These are phyloP conservation scores for Takifugu bimaculatus DNA, from an alignment of 2,113 vertebrate species.

Conservation along the genomic window DNA sequence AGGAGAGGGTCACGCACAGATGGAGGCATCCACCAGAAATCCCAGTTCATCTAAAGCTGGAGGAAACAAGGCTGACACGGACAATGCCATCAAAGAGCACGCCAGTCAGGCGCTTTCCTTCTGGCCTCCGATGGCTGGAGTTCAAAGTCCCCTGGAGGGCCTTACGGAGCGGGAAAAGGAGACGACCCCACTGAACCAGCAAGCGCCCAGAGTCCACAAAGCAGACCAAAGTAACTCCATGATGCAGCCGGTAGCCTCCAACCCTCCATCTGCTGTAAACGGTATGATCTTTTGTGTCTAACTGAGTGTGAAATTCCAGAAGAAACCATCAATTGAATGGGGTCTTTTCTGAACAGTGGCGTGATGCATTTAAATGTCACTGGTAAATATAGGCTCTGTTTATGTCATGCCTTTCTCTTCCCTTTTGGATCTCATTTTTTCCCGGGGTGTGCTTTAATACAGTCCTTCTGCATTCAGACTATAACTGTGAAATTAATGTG, in stretches of 20 bases:
- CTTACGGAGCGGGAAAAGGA: conserved; percentile 73
- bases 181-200: conserved; percentile 45
- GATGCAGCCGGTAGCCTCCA: conserved; percentile 25
- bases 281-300: conserved; percentile 38
- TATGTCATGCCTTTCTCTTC: conserved; percentile 22
- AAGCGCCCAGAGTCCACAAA: conserved; percentile 40
- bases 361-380: conserved; percentile 16
- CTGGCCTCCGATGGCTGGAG: conserved; percentile 23
- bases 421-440: conserved; percentile 20
- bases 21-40: conserved; percentile 34
- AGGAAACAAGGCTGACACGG: conserved; percentile 51
- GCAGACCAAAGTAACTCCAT: conserved; percentile 15
- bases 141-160: conserved; percentile 50
- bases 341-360: conserved; percentile 6
- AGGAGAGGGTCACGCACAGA: conserved; percentile 34
- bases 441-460: conserved; percentile 25
- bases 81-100: conserved; percentile 67
- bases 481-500: conserved; percentile 55
- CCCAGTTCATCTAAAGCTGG: conserved; percentile 38
- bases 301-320: conserved; percentile 7
- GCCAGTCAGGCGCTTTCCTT: conserved; percentile 29
- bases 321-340: background rate
- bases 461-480: conserved; percentile 53
- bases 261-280: conserved; percentile 19
- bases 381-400: conserved; percentile 37